Percentiles rank a stretch among this genome's conserved stretches.
phyloP scores from a whole-genome alignment of 2,113 vertebrate species.

The cattle (Bos taurus) region DNA sequence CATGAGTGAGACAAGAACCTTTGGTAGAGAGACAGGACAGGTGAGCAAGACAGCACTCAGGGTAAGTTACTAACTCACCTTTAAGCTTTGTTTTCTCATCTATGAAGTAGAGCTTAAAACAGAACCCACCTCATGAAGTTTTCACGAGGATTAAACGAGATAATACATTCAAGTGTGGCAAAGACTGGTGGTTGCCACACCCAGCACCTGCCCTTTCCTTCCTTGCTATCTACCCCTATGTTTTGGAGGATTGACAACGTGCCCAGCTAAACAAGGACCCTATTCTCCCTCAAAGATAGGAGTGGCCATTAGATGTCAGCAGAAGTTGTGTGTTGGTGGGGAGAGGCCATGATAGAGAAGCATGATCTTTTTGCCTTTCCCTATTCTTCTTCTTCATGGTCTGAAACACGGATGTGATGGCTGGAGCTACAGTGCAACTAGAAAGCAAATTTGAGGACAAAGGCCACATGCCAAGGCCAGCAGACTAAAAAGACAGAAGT shows the following conservation, averaged over 20 bases:
- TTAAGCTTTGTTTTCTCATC: constrained; percentile 25
- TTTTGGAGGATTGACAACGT: not conserved
- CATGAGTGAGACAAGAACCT: not conserved
- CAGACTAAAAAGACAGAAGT: not conserved
- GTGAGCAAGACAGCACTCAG: not conserved
- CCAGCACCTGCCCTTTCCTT: not conserved
- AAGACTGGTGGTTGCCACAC: not conserved
- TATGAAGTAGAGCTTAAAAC: not conserved
- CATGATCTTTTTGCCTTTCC: not conserved
- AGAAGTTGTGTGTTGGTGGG: not conserved
- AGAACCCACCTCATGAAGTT: not conserved
- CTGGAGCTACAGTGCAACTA: not conserved
- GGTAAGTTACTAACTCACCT: not conserved
- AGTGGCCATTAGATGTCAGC: too few species aligned
- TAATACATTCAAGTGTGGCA: not conserved
- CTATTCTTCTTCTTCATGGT: not conserved
- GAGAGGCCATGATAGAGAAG: not conserved
- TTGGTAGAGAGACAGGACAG: not conserved
- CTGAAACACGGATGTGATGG: not conserved
- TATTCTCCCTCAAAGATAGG: not conserved
- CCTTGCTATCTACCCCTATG: not conserved
- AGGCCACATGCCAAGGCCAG: not conserved
- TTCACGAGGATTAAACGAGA: constrained; percentile 1
- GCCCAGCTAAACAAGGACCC: not conserved
- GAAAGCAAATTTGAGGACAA: not conserved